Evolutionary conservation across 2,797 vertebrate species (phyloP), one percentile per base, ranked within the genome.

Genomic region (Hoplostethus mediterraneus): DNA sequence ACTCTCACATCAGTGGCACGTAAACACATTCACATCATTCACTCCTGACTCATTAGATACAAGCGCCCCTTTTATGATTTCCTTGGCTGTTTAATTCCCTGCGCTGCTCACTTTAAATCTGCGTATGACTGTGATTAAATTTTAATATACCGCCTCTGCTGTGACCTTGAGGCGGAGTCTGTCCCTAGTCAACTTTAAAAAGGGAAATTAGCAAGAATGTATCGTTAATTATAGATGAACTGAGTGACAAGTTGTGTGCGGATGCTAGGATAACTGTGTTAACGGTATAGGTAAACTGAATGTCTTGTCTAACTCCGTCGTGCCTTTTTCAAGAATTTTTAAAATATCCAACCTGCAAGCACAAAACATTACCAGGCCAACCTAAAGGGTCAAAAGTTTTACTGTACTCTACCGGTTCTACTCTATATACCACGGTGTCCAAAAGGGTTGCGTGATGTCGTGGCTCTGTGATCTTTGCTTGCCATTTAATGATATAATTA

Each of bases 1-100:
- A 67, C 73, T 63, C 75, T 67, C 76, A 83, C 84, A 82, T 79
- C 78, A 75, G 74, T 71, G 76, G 74, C 77, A 84, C 73, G 17
- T 77, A 92, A 89, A 89, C 82, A 87, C 52, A 48, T 45, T 71
- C 73, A 53, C 87, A 82, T 87, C 85, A 52, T 83, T 89, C 84
- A 85, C 84, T 83, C 81, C 73, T 73, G 75, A 87, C 69, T 89
- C 85, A 79, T 87, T 90, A 88, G 72, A 82, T 40, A 4, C 74
- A 69, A 28, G 51, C 62, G 66, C 81, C 53, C 54, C 45, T 80
- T 87, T 86, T 77, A 85, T 82, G 75, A 79, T 85, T 81, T 79
- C 57, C 61, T 70, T 67, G 56, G 73, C 78, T 87, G 61, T 61
- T 82, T 87, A 82, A 89, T 86, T 91, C 89, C 82, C 77, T 9